Evolutionary conservation across 1,140 invertebrate species (phyloP), one percentile per base, ranked within the genome.

Genomic region (Araneus ventricosus): DNA sequence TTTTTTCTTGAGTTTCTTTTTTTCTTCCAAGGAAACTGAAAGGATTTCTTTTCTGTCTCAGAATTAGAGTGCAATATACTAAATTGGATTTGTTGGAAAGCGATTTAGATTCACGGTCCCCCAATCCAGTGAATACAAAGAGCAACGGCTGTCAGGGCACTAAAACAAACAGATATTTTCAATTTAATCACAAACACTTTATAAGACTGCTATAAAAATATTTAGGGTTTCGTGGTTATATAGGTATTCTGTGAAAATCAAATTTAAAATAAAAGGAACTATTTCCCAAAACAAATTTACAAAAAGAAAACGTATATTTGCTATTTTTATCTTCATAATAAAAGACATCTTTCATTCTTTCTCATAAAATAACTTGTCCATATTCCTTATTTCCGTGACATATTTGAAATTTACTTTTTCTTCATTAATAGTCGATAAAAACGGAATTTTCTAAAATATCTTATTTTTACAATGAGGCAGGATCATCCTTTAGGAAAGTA

Each of bases 71-170:
- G 85, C 85, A 87, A 87, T 61, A 30, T 37, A 87, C 52, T 87
- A 87, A 87, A 87, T 87, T 87, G 85, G 41, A 87, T 87, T 87
- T 37, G n/a, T 87, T 87, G 22, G 41, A 87, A 61, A 87, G 57
- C 30, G 27, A 87, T 61, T 87, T 87, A 61, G 57, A 61, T 61
- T 87, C 57, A 87, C 52, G n/a, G 37, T 45, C 39, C n/a, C 10
- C 10, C 39, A 82, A 45, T 82, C 27, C 22, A 82, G 22, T 14
- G 39, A 30, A 52, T 82, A n/a, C 27, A 45, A 82, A 82, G 17
- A 34, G 14, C 34, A 14, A 75, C 70, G 5, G 14, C 34, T 75
- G 70, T 30, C 2, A 34, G 22, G 34, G 20, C 30, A 17, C 67
- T 37, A 75, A 75, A 75, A 75, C 70, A 75, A 75, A 75, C 30